Base-by-base conservation (phyloP, 30 jellyfish, hydroid and myxozoan genomes). In the Clytia hemisphaerica region DNA sequence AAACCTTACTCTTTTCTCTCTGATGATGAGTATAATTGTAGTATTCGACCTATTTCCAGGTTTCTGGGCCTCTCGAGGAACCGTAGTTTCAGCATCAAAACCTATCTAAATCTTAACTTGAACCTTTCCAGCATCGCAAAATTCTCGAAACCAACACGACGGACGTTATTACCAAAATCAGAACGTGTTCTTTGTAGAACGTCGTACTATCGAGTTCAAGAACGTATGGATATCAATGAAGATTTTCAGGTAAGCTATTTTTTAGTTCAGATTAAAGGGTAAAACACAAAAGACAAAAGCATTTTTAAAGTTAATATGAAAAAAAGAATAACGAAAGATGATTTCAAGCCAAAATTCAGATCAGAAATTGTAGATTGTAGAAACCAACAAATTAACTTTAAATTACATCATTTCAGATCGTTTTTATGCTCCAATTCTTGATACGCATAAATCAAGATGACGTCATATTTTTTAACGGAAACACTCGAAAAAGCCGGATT, bases 111-210 rank as follows among this genome's bases (percentile, higher is more conserved):
- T 83, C 24, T 40, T 73, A 61, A 48, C 9, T 2, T 48, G 9
- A 19, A 4, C 33, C 12, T 32, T 65, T 65, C 0, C 25, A 65
- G 78, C 0, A 67, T 36, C 25, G 78, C 78, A 29, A 65, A 65
- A 37, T 65, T 65, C 26, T 44, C 37, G 65, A 37, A 19, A 37
- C 71, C 62, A 36, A 18, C 78, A 32, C 37, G 63, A 25, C 15
- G 65, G 4, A 65, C 68, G 27, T 37, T 65, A 32, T n/a, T 65
- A 5, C 37, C 37, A 50, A 25, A 75, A 7, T 38, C 83, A 1
- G 46, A 76, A 4, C 69, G 67, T 22, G 30, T 49, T 19, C 62
- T 84, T 10, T 77, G 93, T 45, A 72, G 67, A 71, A 84, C 93
- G 1, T 69, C 79, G n/a, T 28, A 40, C 14, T 65, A 76, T 14